Evolutionary conservation across 2,888 invertebrate species (phyloP), one percentile per base, ranked within the genome.

Genomic region (Carterocephalus palaemon): DNA sequence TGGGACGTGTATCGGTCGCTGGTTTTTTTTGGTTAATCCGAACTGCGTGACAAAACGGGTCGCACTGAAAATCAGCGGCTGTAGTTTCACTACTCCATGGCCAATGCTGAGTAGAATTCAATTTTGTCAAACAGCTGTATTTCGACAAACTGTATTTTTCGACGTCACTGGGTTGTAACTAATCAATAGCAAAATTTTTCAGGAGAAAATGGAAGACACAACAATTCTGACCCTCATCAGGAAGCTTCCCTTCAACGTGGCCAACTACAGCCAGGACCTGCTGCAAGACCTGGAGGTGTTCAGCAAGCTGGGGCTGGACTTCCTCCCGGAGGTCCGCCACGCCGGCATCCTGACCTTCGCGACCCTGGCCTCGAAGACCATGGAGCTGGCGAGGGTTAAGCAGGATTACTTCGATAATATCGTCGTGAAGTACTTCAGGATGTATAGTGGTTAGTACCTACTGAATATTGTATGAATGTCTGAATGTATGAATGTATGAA

Each of bases 271-370:
- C 40, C 80, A 81, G 42, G 68, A 74, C 7, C 67, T 90, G 1
- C 79, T 92, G 0, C 87, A 88, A 24, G 89, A 88, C 42, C 73
- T 92, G 63, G 91, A 91, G 57, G 74, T 74, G 0, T 69, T 86
- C 46, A 79, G 76, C 23, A 83, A 80, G 45, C 32, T 86, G 1
- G 75, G 80, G 0, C 59, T 76, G 16, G 85, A 85, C 56, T 85
- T 74, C 47, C 62, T 74, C 0, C 54, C 59, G 0, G 91, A 91
- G 45, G 89, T 92, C 10, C 78, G 90, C 3, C 90, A 92, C 50
- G 90, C 92, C 0, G 92, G 90, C 0, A 90, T 93, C 20, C 75
- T 93, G 22, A 90, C 91, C 46, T 93, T 91, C 59, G 92, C 92
- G 0, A 92, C 92, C 0, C 67, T 93, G 16, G 88, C 92, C 0